Conservation (phyloP, 2,113 vertebrate species). For the Brachyistius frenatus region DNA sequence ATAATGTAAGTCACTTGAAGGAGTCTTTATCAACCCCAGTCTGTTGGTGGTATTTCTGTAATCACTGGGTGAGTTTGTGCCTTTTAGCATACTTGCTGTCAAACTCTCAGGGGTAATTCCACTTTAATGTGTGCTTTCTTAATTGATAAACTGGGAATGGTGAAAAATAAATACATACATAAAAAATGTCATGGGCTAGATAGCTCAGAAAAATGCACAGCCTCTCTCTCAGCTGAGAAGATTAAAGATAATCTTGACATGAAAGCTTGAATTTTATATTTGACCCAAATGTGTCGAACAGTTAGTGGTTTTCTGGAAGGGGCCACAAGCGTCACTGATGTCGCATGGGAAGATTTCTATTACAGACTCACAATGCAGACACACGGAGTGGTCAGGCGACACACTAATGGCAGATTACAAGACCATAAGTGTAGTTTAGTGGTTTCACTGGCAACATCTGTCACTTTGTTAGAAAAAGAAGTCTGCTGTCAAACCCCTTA, state of each 20-base stretch:
- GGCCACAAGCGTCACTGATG: constrained; percentile 13
- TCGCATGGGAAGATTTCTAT: constrained; percentile 13
- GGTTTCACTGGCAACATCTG: constrained; percentile 7
- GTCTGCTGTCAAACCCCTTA: constrained; percentile 21
- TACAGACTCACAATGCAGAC: constrained; percentile 6
- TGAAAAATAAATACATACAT: constrained; percentile 47
- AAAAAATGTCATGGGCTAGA: constrained; percentile 35
- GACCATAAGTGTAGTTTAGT: constrained; percentile 15
- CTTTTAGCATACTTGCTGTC: constrained; percentile 17
- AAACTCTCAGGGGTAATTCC: constrained; percentile 21
- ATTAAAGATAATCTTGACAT: constrained; percentile 65
- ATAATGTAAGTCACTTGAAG: neutral
- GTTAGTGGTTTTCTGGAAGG: constrained; percentile 18
- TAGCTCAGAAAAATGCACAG: constrained; percentile 39
- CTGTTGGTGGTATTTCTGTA: constrained; percentile 31
- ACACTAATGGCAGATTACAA: neutral
- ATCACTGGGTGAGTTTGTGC: constrained; percentile 7
- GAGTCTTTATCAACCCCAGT: neutral
- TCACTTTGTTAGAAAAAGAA: neutral
- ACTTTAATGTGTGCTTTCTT: constrained; percentile 62
- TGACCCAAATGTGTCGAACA: constrained; percentile 63
- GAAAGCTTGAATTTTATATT: constrained; percentile 65
- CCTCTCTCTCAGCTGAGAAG: constrained; percentile 20
- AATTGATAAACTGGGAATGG: constrained; percentile 54
- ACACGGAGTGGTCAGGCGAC: constrained; percentile 12